Evolutionary conservation across 2,113 vertebrate species (phyloP), one percentile per base, ranked within the genome.

Genomic region (Dendrocopos noguchii): DNA sequence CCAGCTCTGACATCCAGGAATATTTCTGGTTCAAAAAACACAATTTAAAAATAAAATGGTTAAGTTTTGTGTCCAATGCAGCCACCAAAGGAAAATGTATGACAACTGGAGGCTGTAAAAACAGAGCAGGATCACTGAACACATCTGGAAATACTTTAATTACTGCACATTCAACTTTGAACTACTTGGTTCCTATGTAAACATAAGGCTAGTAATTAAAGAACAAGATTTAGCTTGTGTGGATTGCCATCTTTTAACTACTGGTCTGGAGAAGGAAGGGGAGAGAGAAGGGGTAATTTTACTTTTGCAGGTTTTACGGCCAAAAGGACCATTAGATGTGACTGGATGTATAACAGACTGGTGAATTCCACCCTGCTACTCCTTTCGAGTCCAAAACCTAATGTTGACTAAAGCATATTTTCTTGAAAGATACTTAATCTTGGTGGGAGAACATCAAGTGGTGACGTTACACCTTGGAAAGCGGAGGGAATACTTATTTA

Each of bases 101-200:
- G 81, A 80, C 82, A 87, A 93, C 81, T 82, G 64, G 47, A 94
- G 72, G 84, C 87, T 94, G 89, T 95, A 80, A 96, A 96, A 96
- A 92, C 89, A 92, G 68, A 67, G 46, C 10, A 29, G 89, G 91
- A 89, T 95, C 88, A 74, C 71, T 64, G 75, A 92, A 85, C 84
- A 92, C 94, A 94, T 96, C 94, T 92, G 94, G 94, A 95, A 96
- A 91, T 89, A 92, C 84, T 95, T 96, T 70, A 94, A 95, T 95
- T 96, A 84, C 67, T 88, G 78, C 56, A 73, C 17, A 1, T 73
- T 95, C 64, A 67, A 74, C 91, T 93, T 91, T 88, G 92, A 93
- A 91, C 78, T 92, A 33, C 80, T 93, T 89, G 84, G 74, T 93
- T 92, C 87, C 36, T 93, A 10, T 82, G 75, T 84, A 89, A 96